Evolutionary conservation across 2,113 vertebrate species (phyloP), one percentile per base, ranked within the genome.

Genomic region (Prionailurus bengalensis): DNA sequence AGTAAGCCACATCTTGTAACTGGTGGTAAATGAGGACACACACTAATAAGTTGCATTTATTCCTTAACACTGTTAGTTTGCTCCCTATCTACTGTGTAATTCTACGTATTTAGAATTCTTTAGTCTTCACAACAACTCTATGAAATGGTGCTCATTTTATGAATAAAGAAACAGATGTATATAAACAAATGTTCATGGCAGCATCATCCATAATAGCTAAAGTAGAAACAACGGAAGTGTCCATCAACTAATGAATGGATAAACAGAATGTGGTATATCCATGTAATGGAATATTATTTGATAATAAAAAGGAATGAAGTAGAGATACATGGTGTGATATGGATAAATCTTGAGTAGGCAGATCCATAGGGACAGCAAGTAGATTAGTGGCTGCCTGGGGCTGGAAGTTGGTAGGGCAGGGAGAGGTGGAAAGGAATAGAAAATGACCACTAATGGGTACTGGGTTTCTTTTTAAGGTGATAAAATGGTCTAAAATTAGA

Each of bases 401-500:
- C 14, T 61, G 19, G 51, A 48, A n/a, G 23, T 7, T 7, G 2
- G 21, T 7, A 33, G 29, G 42, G 10, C 7, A 58, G 33, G 13
- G 33, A 21, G 84, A 55, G 45, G 78, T 23, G 10, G 33, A 21
- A 80, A 55, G 51, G 71, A 81, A 85, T 4, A 14, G 48, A 51
- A 39, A 92, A 39, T 83, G 23, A 74, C 8, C n/a, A 73, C 36
- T 81, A 55, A 70, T 25, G 65, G 16, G 27, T 11, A 31, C 29
- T 42, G 17, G 55, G 55, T 55, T 63, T 91, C 91, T 90, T 90
- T 87, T 42, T 63, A 87, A 70, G 45, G 27, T 31, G n/a, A 80
- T 80, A 61, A 97, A 79, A 89, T 23, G 42, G 21, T 61, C 83
- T 66, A 91, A 88, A 80, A 89, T 93, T 82, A 97, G 82, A 71